A percentile compares a stretch with the other conserved stretches of the same genome.
These are phyloP conservation scores for Diarsia mendica DNA, from an alignment of 2,888 invertebrate genomes.

Conservation along the genomic window DNA sequence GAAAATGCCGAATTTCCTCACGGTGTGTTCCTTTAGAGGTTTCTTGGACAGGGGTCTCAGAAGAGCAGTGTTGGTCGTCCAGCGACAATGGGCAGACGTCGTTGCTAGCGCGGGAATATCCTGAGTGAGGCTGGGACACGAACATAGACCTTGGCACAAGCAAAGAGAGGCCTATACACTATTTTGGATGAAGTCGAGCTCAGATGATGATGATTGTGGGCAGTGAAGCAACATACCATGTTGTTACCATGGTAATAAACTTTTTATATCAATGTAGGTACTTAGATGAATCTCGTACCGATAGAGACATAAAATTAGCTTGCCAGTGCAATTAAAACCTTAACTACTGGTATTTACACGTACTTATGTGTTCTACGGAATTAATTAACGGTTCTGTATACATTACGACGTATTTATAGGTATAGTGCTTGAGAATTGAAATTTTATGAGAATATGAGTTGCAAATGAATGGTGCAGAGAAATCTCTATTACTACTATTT, in stretches of 20 bases:
- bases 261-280: slow-evolving; percentile 18
- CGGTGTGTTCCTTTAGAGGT: too few species aligned
- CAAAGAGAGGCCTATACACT: too few species aligned
- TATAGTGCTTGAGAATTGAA: slow-evolving; percentile 12
- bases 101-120: too few species aligned
- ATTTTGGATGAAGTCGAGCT: too few species aligned
- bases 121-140: too few species aligned
- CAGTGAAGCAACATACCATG: background rate
- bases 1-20: background rate
- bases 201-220: background rate
- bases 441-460: slow-evolving; percentile 9
- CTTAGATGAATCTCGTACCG: background rate
- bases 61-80: too few species aligned
- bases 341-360: slow-evolving; percentile 49
- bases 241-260: background rate
- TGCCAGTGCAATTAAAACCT: slow-evolving; percentile 45
- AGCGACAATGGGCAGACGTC: too few species aligned
- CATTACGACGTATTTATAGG: slow-evolving; percentile 23
- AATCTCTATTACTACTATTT: background rate
- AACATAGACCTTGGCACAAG: too few species aligned
- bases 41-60: background rate
- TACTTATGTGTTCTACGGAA: slow-evolving; percentile 29
- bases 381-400: slow-evolving; percentile 31
- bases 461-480: background rate
- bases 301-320: slow-evolving; percentile 63